These are phyloP conservation scores for Anoncus sp. DNA, from an alignment of 2,888 invertebrate genomes.

Conservation along the genomic window DNA sequence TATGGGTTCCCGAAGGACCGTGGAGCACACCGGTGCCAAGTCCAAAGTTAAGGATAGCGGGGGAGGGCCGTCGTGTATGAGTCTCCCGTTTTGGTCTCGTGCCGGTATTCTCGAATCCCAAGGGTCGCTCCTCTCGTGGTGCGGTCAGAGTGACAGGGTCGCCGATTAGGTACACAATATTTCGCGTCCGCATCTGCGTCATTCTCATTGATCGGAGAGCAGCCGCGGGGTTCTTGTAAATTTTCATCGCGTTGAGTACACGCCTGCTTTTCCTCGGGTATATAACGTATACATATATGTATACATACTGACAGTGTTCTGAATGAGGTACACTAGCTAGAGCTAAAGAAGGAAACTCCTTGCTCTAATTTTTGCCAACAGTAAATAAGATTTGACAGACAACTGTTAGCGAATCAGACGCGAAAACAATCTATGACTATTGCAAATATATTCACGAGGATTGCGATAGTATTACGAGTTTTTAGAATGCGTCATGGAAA, in stretches of 20 bases:
- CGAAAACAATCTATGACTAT: too few relatives aligned
- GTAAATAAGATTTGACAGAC: too few relatives aligned
- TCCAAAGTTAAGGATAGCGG: slow-evolving; percentile 45
- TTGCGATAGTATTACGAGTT: too few relatives aligned
- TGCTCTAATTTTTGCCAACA: too few relatives aligned
- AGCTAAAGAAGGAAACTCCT: too few relatives aligned
- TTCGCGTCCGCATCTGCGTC: slow-evolving; percentile 81
- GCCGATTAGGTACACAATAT: slow-evolving; percentile 83
- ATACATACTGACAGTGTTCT: too few relatives aligned
- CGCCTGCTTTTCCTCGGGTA: not conserved
- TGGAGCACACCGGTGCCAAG: slow-evolving; percentile 46
- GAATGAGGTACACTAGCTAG: too few relatives aligned
- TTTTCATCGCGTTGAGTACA: slow-evolving; percentile 1
- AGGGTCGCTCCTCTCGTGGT: slow-evolving; percentile 67
- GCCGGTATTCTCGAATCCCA: slow-evolving; percentile 53
- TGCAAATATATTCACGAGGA: too few relatives aligned
- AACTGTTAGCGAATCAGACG: too few relatives aligned
- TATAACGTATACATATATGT: not conserved
- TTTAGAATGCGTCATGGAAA: too few relatives aligned
- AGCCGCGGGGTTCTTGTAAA: slow-evolving; percentile 18
- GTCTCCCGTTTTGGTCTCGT: slow-evolving; percentile 41
- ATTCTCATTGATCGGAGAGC: slow-evolving; percentile 79
- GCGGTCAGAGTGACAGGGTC: slow-evolving; percentile 83
- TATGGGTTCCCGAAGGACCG: slow-evolving; percentile 79
- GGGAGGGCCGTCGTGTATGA: slow-evolving; percentile 56